Percentiles rank a stretch among this genome's conserved stretches.
These are phyloP conservation scores for Parasteatoda tepidariorum DNA, from an alignment of 1,140 invertebrate genomes.

Conservation along the genomic window DNA sequence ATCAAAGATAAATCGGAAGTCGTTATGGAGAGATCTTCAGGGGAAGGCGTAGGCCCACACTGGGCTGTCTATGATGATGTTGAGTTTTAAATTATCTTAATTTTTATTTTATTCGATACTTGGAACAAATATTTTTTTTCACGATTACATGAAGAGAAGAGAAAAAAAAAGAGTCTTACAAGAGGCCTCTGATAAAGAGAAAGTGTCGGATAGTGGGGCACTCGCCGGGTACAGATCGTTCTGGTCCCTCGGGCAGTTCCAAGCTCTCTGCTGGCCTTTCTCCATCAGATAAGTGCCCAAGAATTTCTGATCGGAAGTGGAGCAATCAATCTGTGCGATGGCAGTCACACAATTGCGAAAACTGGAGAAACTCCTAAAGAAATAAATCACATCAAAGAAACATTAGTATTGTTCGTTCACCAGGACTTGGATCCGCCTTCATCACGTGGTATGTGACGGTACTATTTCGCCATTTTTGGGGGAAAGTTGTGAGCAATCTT, in stretches of 20 bases:
- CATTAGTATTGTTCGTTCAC: background rate
- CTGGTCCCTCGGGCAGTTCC: conserved; percentile 28
- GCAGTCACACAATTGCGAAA: conserved; percentile 31
- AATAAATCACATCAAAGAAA: too few relatives aligned
- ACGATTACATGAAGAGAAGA: too few relatives aligned
- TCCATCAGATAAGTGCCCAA: conserved; percentile 42
- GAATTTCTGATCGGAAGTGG: background rate
- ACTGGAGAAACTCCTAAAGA: conserved; percentile 14
- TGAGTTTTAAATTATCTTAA: background rate
- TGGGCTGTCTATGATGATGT: background rate
- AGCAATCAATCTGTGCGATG: background rate
- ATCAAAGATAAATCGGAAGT: too few relatives aligned
- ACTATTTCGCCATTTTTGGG: too few relatives aligned
- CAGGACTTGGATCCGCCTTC: too few relatives aligned
- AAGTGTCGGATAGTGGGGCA: conserved; percentile 5
- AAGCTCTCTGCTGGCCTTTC: conserved; percentile 32
- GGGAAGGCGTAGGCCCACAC: background rate
- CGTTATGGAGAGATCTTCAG: background rate
- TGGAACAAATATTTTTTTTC: too few relatives aligned
- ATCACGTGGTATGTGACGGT: too few relatives aligned
- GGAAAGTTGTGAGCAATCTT: too few relatives aligned
- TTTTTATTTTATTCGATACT: background rate
- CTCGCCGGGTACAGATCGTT: background rate
- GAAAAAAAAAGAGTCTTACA: too few relatives aligned
- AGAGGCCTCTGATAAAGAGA: background rate